Base-by-base conservation (phyloP, 2,888 invertebrate species). In the Agrotis clavis region DNA sequence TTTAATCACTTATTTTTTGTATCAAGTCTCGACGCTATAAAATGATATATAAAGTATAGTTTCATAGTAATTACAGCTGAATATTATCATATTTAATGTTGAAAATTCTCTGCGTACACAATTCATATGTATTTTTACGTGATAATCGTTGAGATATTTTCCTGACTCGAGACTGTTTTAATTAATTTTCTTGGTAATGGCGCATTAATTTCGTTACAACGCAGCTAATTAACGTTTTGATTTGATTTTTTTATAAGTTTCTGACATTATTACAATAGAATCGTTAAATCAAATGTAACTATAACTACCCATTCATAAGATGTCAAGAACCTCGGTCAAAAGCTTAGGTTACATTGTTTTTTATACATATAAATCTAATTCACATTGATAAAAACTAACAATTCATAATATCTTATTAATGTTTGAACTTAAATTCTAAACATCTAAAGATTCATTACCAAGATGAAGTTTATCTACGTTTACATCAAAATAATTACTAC, bases 1-100 rank as follows among this genome's bases (percentile, higher is more conserved):
- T 87, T 86, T 85, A 88, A 84, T 87, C 79, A 82, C 73, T 64
- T 70, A 68, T 84, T 86, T 86, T 86, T 87, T 81, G 71, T 81
- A 74, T 56, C 9, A 45, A 62, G 63, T 70, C 67, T 82, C 72
- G 71, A 54, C 69, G 65, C 63, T 64, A 77, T 86, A 81, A 84
- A 82, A 83, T 83, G 56, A 67, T 80, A 77, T 74, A 77, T 74
- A 74, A 80, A 77, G 53, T 69, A 80, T 78, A 81, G 60, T 82
- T 74, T 84, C 65, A 73, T 68, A 77, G 72, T 80, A 69, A 84
- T 86, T 84, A 86, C 71, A 78, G 45, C 61, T 51, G 70, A 71
- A 79, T 83, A 80, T 75, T 68, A 83, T 67, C 72, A 76, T 78
- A 78, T 77, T 82, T 79, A 76, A 79, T 84, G 71, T 82, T 70